A percentile compares a stretch with the other conserved stretches of the same genome.
Evolutionary conservation across 2,797 vertebrate genomes (phyloP).

Genomic region (Hipposideros larvatus): DNA sequence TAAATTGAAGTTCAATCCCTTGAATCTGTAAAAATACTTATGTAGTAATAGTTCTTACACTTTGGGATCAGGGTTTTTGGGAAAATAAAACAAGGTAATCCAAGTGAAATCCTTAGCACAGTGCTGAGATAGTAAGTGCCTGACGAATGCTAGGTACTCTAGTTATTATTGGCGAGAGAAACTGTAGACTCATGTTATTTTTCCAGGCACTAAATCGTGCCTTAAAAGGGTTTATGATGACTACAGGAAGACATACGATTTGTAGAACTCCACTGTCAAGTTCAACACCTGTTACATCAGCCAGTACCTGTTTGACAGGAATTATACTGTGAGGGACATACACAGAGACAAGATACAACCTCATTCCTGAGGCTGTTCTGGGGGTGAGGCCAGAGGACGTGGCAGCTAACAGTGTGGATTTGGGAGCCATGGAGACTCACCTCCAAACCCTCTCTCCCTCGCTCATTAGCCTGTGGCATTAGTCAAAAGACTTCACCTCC

Average conservation of each 20-base stretch:
- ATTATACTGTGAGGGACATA: neutral
- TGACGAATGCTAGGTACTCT: neutral
- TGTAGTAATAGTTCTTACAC: neutral
- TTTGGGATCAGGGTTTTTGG: neutral
- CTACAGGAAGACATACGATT: neutral
- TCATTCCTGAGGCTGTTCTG: neutral
- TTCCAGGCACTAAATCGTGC: neutral
- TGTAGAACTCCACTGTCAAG: neutral
- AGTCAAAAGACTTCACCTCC: neutral
- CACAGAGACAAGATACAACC: neutral
- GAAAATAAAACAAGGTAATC: neutral
- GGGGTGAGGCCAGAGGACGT: neutral
- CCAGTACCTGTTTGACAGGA: neutral
- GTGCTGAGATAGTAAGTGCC: neutral
- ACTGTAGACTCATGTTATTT: neutral
- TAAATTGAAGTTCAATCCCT: neutral
- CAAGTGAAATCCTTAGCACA: neutral
- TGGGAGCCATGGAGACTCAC: neutral
- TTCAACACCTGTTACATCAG: neutral
- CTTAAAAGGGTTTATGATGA: neutral
- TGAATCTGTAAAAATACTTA: neutral
- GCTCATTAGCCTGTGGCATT: too few species aligned
- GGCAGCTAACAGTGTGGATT: fast-evolving
- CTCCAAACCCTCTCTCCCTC: neutral
- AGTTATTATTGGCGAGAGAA: neutral